Percentiles rank a stretch among this genome's conserved stretches.
Evolutionary conservation across 37 sponge, comb jelly and placozoan species (phyloP).

Genomic region (Eunapius fragilis): DNA sequence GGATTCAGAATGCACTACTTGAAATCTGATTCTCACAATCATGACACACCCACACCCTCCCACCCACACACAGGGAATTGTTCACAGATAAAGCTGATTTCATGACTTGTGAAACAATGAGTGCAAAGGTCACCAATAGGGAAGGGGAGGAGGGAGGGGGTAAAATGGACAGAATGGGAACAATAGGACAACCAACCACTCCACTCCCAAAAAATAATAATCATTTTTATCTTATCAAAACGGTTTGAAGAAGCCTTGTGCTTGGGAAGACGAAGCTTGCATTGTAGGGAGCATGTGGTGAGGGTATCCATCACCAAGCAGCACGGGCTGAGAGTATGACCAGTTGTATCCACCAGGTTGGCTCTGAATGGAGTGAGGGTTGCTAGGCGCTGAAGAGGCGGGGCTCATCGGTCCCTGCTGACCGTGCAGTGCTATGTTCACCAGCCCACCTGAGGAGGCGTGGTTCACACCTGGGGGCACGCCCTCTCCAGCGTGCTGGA

Average conservation of each 20-base stretch:
- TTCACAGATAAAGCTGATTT: background rate
- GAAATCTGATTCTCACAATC: too few relatives aligned
- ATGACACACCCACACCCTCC: background rate
- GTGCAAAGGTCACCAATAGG: background rate
- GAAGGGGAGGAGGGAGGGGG: background rate
- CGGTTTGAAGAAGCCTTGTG: conserved; percentile 51
- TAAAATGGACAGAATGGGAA: background rate
- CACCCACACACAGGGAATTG: background rate
- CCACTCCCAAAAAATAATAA: background rate
- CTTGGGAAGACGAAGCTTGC: conserved; percentile 42
- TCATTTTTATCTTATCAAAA: conserved; percentile 2
- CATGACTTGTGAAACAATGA: background rate
- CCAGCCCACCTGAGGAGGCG: background rate
- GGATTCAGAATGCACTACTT: too few relatives aligned
- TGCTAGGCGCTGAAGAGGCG: conserved; percentile 21
- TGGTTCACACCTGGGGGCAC: background rate
- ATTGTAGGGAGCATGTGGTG: conserved; percentile 31
- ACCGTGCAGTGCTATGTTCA: background rate
- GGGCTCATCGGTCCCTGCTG: conserved; percentile 39
- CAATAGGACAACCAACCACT: background rate
- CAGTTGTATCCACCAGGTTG: conserved; percentile 24
- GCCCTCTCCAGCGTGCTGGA: background rate
- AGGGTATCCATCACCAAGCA: conserved; percentile 15
- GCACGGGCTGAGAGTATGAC: conserved; percentile 46
- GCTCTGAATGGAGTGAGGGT: conserved; percentile 15